Conservation (phyloP, 2,888 invertebrate species). For the Pheosia tremula region DNA sequence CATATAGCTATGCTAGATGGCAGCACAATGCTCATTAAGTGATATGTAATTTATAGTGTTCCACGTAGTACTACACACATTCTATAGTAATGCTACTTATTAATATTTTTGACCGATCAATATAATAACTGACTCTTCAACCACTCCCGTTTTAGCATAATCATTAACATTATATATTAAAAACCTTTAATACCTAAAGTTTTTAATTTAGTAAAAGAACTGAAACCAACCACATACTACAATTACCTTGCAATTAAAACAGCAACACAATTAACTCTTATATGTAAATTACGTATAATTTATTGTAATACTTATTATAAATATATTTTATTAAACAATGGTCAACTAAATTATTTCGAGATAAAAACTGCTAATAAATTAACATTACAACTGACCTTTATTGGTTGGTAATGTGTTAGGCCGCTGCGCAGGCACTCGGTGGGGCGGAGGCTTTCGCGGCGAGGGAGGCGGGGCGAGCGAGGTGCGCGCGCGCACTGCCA, state of each 20-base stretch:
- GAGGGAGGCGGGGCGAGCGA: constrained; percentile 73
- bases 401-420: constrained; percentile 73
- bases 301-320: not conserved
- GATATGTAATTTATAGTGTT: not conserved
- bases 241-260: too few relatives aligned
- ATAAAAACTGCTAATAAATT: constrained; percentile 16
- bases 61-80: not conserved
- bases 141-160: not conserved
- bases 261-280: too few relatives aligned
- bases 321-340: not conserved
- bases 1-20: constrained; percentile 22
- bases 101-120: not conserved
- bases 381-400: constrained; percentile 61
- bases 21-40: constrained; percentile 15
- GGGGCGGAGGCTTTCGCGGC: constrained; percentile 71
- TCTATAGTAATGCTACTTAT: not conserved
- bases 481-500: constrained; percentile 70
- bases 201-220: too few relatives aligned
- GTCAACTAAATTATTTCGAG: not conserved
- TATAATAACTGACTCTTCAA: not conserved
- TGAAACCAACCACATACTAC: too few relatives aligned
- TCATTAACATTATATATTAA: too few relatives aligned
- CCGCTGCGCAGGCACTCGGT: constrained; percentile 68
- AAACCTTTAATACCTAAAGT: too few relatives aligned
- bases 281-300: too few relatives aligned